Percentiles rank a stretch among this genome's conserved stretches.
These are phyloP conservation scores for Orussus abietinus DNA, from an alignment of 1,140 invertebrate genomes.

Conservation along the genomic window DNA sequence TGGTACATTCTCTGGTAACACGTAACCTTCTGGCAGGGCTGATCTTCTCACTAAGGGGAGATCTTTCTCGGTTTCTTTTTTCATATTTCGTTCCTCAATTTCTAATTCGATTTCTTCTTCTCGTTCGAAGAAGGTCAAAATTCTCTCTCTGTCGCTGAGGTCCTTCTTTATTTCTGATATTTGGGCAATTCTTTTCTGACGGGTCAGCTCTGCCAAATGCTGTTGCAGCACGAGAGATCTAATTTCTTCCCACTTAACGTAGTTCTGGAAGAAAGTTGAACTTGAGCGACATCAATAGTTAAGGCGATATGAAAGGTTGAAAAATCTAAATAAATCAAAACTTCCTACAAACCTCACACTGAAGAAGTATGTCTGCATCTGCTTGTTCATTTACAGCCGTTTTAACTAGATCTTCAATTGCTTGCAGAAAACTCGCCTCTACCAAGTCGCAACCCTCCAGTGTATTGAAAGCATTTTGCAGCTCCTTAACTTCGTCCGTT, in stretches of 20 bases:
- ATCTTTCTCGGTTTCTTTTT: slow-evolving; percentile 37
- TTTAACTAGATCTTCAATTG: slow-evolving; percentile 54
- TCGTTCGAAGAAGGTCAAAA: slow-evolving; percentile 76
- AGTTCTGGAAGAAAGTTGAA: slow-evolving; percentile 51
- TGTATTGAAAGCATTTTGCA: slow-evolving; percentile 28
- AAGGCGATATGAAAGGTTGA: no score
- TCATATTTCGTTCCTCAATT: slow-evolving; percentile 60
- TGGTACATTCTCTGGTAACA: no score
- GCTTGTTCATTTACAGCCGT: slow-evolving; percentile 51
- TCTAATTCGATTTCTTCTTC: slow-evolving; percentile 68
- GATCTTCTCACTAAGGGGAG: no score
- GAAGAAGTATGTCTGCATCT: slow-evolving; percentile 56
- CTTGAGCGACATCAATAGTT: no score
- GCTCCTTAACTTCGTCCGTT: slow-evolving; percentile 28
- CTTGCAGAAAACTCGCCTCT: slow-evolving; percentile 43
- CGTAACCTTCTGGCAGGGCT: no score
- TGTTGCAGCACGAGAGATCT: slow-evolving; percentile 58
- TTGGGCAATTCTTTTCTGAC: slow-evolving; percentile 52
- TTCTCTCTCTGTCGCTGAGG: slow-evolving; percentile 60
- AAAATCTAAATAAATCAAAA: slow-evolving; percentile 9
- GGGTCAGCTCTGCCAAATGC: slow-evolving; percentile 57
- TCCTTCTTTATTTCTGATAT: slow-evolving; percentile 60
- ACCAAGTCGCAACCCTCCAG: slow-evolving; percentile 29
- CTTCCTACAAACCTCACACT: slow-evolving; percentile 50
- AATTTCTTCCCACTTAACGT: slow-evolving; percentile 57